Base-by-base conservation (phyloP, 2,888 invertebrate genomes). In the Heteromurus nitidus region DNA sequence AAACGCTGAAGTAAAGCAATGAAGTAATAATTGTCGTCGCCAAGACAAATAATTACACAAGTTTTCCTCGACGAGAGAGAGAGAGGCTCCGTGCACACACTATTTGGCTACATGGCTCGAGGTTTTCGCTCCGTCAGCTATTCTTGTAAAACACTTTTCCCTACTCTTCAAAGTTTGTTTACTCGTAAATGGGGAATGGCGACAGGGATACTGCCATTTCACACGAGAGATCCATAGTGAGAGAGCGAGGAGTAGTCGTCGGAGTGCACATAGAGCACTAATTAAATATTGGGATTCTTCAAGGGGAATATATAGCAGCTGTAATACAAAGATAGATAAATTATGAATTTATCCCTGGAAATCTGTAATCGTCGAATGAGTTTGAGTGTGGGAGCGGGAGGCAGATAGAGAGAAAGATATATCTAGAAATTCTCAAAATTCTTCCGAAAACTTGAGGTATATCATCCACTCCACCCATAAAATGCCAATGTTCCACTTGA, bases 11-110 rank as follows among this genome's bases (percentile, higher is more conserved):
- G 53, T 74, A 65, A 65, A 20, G 53, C 53, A 74, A 44, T 74
- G 53, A 65, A 74, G 64, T 50, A 65, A 74, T 74, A 74, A 74
- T 74, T 74, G 74, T 74, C 74, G 64, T 74, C 64, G 74, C 65
- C 64, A 65, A 31, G 50, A 74, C 74, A 74, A 74, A 74, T 74
- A 74, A 74, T 74, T 74, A 53, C 74, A 26, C 9, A 74, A 74
- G 74, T 74, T 74, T 74, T 65, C 30, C 18, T 55, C 55, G 5
- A 3, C 9, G 55, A 3, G 24, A 22, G 55, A 55, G 22, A 22
- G n/a, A 47, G n/a, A 47, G n/a, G n/a, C n/a, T 16, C n/a, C n/a
- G n/a, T 47, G 11, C 47, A 36, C 5, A 3, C n/a, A n/a, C n/a
- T 16, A 47, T 16, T 47, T 47, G 3, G 7, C 47, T 47, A n/a